A percentile compares a stretch with the other conserved stretches of the same genome.
phyloP scores from a whole-genome alignment of 2,113 vertebrate genomes.

The Nicator chloris region DNA sequence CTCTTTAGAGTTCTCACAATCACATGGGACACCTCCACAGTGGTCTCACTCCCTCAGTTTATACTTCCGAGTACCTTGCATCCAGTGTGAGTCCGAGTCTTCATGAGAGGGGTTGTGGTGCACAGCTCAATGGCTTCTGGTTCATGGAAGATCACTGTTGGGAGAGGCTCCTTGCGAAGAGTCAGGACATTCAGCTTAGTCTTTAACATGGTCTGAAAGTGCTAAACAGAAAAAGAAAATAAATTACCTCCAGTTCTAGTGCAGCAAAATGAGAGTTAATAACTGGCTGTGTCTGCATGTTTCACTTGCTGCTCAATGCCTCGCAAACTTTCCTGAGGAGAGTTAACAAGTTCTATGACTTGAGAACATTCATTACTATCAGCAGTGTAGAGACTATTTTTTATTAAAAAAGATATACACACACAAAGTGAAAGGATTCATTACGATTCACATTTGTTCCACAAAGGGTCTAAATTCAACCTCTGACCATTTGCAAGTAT shows the following conservation, averaged over 20 bases:
- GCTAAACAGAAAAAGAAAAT: slow-evolving; percentile 75
- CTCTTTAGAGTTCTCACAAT: not conserved
- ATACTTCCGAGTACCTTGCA: slow-evolving; percentile 84
- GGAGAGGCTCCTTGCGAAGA: slow-evolving; percentile 92
- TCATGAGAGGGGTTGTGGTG: slow-evolving; percentile 88
- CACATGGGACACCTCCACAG: not conserved
- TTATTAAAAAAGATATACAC: not conserved
- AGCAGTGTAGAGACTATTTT: not conserved
- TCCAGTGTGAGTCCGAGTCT: slow-evolving; percentile 84
- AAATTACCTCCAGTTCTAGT: not conserved
- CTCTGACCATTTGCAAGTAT: not conserved
- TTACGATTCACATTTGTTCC: not conserved
- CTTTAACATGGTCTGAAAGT: slow-evolving; percentile 99
- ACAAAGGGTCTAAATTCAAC: not conserved
- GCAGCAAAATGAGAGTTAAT: not conserved
- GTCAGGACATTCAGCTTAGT: slow-evolving; percentile 97
- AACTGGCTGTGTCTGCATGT: not conserved
- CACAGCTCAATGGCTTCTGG: slow-evolving; percentile 97
- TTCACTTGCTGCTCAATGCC: not conserved
- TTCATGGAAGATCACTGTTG: slow-evolving; percentile 95
- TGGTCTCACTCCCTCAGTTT: not conserved
- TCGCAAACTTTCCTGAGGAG: not conserved
- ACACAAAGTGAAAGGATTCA: not conserved
- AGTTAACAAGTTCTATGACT: not conserved
- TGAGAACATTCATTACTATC: not conserved